These are phyloP conservation scores for Limosa lapponica DNA, from an alignment of 2,797 vertebrate species.

Conservation along the genomic window DNA sequence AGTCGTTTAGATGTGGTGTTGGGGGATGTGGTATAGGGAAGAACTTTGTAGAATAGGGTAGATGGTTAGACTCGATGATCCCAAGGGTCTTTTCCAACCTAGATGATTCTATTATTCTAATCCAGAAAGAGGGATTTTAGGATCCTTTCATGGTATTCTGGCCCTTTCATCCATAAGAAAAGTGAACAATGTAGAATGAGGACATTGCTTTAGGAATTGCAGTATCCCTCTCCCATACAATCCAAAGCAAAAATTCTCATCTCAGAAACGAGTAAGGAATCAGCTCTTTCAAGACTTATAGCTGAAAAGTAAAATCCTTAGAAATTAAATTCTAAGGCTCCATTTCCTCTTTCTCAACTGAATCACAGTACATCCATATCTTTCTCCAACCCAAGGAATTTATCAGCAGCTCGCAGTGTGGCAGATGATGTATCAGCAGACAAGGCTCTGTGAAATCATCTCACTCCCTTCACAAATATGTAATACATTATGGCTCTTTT, in stretches of 20 bases:
- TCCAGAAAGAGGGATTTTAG: background rate
- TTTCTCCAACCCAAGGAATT: background rate
- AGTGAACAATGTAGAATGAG: background rate
- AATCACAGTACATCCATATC: background rate
- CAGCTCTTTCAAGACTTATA: background rate
- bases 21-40: too few relatives aligned
- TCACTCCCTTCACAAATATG: background rate
- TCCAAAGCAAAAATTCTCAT: background rate
- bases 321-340: background rate
- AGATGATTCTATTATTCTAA: too few relatives aligned
- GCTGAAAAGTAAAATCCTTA: background rate
- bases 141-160: background rate
- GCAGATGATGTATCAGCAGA: background rate
- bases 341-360: background rate
- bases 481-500: background rate
- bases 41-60: too few relatives aligned
- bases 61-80: too few relatives aligned
- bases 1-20: too few relatives aligned
- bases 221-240: fast-evolving
- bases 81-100: too few relatives aligned
- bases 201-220: background rate
- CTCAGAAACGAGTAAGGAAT: background rate
- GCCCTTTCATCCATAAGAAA: background rate
- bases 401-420: background rate
- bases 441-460: background rate